Evolutionary conservation across 2,888 invertebrate species (phyloP), one percentile per base, ranked within the genome.

Genomic region (Melikaiella ostensackeni): DNA sequence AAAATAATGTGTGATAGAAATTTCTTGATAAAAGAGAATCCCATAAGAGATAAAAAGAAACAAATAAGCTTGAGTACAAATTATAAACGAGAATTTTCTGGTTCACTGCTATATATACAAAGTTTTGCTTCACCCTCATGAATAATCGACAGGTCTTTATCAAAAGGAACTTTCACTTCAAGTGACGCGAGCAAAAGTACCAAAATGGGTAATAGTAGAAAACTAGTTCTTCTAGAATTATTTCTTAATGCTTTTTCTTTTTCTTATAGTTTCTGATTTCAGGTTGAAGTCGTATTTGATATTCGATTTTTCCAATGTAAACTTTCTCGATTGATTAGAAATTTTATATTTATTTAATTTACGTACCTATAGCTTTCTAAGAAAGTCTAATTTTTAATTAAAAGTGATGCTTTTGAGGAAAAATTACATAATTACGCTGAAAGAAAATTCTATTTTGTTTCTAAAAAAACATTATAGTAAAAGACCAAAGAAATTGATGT

Each of bases 111-210:
- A 21, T n/a, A 21, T n/a, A 9, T 55, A 21, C 9, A 55, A 21
- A 55, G 55, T 55, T 55, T 9, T 21, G 21, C 55, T 55, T 21
- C 55, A 11, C 55, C 55, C 55, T 55, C 55, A 55, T 55, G 55
- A 21, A 55, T 55, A 55, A 55, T 55, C 55, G 55, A 55, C 55
- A 55, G 55, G 55, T 55, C 21, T 55, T 55, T 55, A 55, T 55
- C 55, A 55, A 55, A 55, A 55, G 55, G 19, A 21, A 55, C 55
- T 55, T 55, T 55, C 55, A 55, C 55, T 55, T 55, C 55, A 19
- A 55, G 55, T 55, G 55, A 55, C 55, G 55, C 9, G 55, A 55
- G 55, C 55, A 77, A 74, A 77, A 64, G 64, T 74, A 77, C 27
- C 21, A 38, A 46, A 61, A 57, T 21, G 46, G 73, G 21, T 16